Percentiles rank a stretch among this genome's conserved stretches.
Conservation (phyloP, 2,113 vertebrate genomes). For the Raphicerus campestris region DNA sequence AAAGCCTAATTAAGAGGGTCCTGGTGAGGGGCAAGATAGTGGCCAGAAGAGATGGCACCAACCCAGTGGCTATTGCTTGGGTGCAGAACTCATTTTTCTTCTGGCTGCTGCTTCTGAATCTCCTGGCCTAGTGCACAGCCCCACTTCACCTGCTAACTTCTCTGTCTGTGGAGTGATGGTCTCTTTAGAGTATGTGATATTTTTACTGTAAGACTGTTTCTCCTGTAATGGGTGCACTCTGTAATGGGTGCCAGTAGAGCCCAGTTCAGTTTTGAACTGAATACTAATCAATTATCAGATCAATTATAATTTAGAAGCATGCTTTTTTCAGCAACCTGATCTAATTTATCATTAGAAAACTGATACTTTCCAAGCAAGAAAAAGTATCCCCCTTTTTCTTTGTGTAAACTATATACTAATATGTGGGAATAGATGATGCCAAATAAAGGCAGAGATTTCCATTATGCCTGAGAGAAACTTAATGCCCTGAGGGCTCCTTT, state of each 20-base stretch:
- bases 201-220: not conserved
- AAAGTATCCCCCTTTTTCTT: not conserved
- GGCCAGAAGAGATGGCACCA: not conserved
- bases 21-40: not conserved
- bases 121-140: rapidly evolving
- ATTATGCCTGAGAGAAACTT: not conserved
- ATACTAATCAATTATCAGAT: not conserved
- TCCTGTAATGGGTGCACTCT: no score
- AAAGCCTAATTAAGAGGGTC: not conserved
- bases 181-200: not conserved
- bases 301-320: not conserved
- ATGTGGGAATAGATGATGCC: not conserved
- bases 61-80: not conserved
- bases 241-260: not conserved
- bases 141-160: not conserved
- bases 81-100: not conserved
- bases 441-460: not conserved
- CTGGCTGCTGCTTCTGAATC: not conserved
- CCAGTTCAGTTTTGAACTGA: not conserved
- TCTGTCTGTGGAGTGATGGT: not conserved
- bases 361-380: not conserved
- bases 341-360: not conserved
- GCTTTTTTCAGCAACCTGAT: not conserved
- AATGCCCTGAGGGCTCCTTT: not conserved
- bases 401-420: not conserved